Base-by-base conservation (phyloP, 30 jellyfish, hydroid and myxozoan genomes). In the Rhopilema esculentum region DNA sequence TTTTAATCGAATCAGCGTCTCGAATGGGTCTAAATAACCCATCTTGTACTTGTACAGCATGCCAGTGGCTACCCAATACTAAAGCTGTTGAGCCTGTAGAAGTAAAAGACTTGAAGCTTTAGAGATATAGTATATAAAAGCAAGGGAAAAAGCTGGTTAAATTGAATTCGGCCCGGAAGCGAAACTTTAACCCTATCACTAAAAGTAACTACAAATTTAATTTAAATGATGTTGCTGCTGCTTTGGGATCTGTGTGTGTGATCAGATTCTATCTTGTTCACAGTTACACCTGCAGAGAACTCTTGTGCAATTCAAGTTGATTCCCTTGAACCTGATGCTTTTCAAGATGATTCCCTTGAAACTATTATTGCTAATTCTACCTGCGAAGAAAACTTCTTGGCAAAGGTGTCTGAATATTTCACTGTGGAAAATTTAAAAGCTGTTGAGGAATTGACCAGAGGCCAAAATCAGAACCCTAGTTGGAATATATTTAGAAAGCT, bases 21-120 rank as follows among this genome's bases (percentile, higher is more conserved):
- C 63, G 97, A 77, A 75, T 70, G 82, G 97, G 95, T 4, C 77
- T 90, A 31, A 90, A 28, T 16, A 90, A 90, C 52, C 91, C 83
- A 19, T 92, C 95, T 16, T 90, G 97, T 67, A 82, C 97, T 0
- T 66, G 87, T 27, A 82, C 83, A 16, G 79, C 95, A 6, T 66
- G 72, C 24, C 71, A 63, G 57, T 89, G 95, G 95, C 91, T 89
- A 48, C 90, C 97, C 17, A 86, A 64, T 8, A 79, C 23, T 22
- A 70, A 89, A 27, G 27, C n/a, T 6, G 84, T 82, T 18, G 24
- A 68, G 25, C 83, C 57, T 29, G 69, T 64, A n/a, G 66, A 33
- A 30, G 29, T 63, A 31, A 79, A 79, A 67, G 74, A 82, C 33
- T 12, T 51, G 29, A 86, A 71, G 69, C 49, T 65, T 23, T 49